Conservation (phyloP, 2,113 vertebrate genomes). For the Todiramphus saurophagus region DNA sequence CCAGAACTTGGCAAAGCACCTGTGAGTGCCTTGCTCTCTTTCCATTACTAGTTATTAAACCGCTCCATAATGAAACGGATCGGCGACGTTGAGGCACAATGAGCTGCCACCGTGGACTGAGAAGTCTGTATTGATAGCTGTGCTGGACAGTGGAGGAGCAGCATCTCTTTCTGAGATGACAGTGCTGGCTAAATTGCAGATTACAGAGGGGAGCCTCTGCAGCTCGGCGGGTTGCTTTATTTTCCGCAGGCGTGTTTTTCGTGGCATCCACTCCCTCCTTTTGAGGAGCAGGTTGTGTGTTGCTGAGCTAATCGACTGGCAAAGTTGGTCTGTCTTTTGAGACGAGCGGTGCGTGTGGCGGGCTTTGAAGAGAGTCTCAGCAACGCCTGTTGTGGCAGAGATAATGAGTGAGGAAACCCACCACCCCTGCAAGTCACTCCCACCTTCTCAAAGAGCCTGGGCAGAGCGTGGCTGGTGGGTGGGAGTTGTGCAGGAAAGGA, state of each 20-base stretch:
- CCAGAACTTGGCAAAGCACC: background rate
- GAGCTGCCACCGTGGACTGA: background rate
- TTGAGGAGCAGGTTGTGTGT: background rate
- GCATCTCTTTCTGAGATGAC: background rate
- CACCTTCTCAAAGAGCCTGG: background rate
- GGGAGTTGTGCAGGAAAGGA: background rate
- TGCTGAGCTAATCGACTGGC: background rate
- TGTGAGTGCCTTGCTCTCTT: background rate
- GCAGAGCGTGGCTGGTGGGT: background rate
- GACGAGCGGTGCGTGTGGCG: background rate
- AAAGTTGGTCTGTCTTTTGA: background rate
- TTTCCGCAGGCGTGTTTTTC: background rate
- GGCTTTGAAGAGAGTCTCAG: background rate
- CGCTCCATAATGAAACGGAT: background rate
- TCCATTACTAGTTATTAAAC: background rate
- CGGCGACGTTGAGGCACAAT: background rate
- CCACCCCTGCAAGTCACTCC: background rate
- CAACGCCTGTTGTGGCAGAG: background rate
- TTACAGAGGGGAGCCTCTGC: background rate
- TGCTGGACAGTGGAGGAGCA: background rate
- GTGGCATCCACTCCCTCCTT: rapidly evolving
- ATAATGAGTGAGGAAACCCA: background rate
- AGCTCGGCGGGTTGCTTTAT: background rate
- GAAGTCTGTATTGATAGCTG: background rate
- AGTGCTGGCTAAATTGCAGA: background rate